A percentile compares a stretch with the other conserved stretches of the same genome.
Evolutionary conservation across 1,140 invertebrate species (phyloP).

Genomic region (Drosophila simulans): DNA sequence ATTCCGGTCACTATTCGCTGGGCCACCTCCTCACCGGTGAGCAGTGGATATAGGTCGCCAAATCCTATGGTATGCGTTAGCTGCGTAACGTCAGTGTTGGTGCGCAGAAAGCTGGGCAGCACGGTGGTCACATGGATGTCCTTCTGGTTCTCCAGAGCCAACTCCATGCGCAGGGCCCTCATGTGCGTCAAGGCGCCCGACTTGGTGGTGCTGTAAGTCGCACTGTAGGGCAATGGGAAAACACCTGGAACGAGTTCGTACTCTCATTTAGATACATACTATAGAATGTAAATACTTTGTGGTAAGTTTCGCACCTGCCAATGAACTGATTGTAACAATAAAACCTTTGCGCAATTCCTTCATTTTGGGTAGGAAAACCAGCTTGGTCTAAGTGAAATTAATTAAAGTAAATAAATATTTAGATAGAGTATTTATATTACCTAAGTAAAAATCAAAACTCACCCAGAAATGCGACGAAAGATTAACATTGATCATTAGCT

Average conservation of each 20-base stretch:
- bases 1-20: slow-evolving; percentile 50
- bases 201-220: slow-evolving; percentile 88
- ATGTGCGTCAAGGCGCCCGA: slow-evolving; percentile 90
- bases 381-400: slow-evolving; percentile 85
- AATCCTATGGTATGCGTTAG: slow-evolving; percentile 1
- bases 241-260: slow-evolving; percentile 10
- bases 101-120: slow-evolving; percentile 46
- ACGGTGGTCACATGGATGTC: slow-evolving; percentile 56
- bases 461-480: slow-evolving; percentile 68
- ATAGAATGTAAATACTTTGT: background rate
- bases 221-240: slow-evolving; percentile 38
- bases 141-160: slow-evolving; percentile 36
- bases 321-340: slow-evolving; percentile 92
- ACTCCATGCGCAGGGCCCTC: slow-evolving; percentile 86
- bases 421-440: too few relatives aligned
- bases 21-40: slow-evolving; percentile 42
- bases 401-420: background rate
- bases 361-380: slow-evolving; percentile 92
- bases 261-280: background rate
- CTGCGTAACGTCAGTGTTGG: slow-evolving; percentile 42
- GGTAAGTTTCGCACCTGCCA: slow-evolving; percentile 87
- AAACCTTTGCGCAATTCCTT: slow-evolving; percentile 92
- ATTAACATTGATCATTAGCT: slow-evolving; percentile 65
- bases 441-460: background rate
- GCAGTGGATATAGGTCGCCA: slow-evolving; percentile 37